Evolutionary conservation across 2,888 invertebrate genomes (phyloP), one percentile per base, ranked within the genome.

Genomic region (Melikaiella ostensackeni): DNA sequence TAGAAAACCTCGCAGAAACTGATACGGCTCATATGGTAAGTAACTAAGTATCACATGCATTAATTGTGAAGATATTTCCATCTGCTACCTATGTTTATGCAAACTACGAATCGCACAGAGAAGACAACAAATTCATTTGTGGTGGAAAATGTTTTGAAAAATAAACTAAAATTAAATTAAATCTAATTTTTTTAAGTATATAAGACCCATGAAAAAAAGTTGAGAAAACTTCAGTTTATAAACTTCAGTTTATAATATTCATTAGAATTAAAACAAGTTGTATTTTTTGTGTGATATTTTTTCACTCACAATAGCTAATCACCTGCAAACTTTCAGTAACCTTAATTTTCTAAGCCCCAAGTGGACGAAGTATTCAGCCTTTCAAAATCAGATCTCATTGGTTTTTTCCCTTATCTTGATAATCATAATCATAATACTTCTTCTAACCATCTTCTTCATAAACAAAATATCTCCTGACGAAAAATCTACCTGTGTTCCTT

Each of bases 361-460:
- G 46, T 50, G 50, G 50, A 50, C 70, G 50, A 70, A 50, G 30
- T 70, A 50, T 50, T 70, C 50, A 70, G 70, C 50, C 70, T 70
- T 50, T 50, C 50, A 70, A n/a, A n/a, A 50, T 50, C 27, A 70
- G 30, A 46, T 66, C 19, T 27, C 9, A 30, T 24, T 6, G 27
- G 21, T 4, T 33, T 30, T 27, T 30, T 9, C 30, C 13, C 5
- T 50, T 33, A 50, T 50, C 27, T 66, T 27, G 27, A 27, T 46
- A 19, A 2, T 57, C 24, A 13, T 38, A 38, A 38, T 38, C 38
- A 38, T 38, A 38, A 38, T 38, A 13, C 38, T 13, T 13, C 13
- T 13, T 38, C 38, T 38, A 4, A 13, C 13, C 42, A 42, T 6
- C 16, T 27, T 21, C n/a, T 21, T 9, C 1, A 11, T 21, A 11